These are phyloP conservation scores for Griposia aprilina DNA, from an alignment of 2,888 invertebrate species.

Conservation along the genomic window DNA sequence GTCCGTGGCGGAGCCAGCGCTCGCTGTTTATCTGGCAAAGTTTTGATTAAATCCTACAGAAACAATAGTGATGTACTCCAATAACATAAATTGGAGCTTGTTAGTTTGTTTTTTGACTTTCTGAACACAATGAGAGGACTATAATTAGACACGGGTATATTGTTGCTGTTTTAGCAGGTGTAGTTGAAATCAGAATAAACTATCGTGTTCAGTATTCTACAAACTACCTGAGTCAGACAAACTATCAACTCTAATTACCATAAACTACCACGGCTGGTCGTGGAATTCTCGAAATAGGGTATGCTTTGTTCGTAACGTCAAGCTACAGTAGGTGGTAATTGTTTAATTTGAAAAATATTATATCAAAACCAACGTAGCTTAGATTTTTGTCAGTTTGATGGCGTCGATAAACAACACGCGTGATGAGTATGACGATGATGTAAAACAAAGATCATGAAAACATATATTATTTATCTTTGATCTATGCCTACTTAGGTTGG, in stretches of 20 bases:
- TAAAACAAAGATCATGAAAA: background rate
- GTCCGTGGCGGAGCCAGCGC: constrained; percentile 22
- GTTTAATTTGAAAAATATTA: background rate
- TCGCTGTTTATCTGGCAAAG: constrained; percentile 57
- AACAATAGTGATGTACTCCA: constrained; percentile 55
- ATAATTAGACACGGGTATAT: constrained; percentile 6
- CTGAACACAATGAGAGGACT: constrained; percentile 10
- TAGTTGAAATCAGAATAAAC: background rate
- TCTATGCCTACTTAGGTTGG: background rate
- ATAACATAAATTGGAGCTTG: constrained; percentile 53
- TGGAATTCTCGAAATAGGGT: background rate
- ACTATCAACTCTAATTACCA: background rate
- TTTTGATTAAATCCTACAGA: constrained; percentile 64
- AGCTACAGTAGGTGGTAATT: background rate
- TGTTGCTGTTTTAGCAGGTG: background rate
- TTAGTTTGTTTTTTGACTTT: constrained; percentile 53
- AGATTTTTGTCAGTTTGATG: background rate
- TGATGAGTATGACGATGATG: background rate
- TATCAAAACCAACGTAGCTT: background rate
- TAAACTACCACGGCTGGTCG: background rate
- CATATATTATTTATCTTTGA: no score
- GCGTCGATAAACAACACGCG: no score
- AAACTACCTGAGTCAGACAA: background rate
- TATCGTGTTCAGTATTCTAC: background rate
- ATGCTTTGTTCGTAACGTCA: background rate